Conservation (phyloP, 2,888 invertebrate genomes). For the Tyria jacobaeae region DNA sequence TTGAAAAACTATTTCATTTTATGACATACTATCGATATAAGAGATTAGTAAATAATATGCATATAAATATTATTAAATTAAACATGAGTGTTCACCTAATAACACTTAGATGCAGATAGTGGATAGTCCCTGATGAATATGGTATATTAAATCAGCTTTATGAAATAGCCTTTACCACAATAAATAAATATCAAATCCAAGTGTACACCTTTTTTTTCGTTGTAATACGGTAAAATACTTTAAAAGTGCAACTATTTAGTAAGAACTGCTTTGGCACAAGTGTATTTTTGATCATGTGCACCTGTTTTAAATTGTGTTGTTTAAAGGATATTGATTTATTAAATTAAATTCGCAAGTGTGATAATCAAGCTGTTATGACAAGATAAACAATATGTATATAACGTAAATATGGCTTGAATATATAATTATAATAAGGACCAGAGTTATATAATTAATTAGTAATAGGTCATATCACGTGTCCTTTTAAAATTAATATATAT, state of each 20-base stretch:
- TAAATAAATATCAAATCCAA: not conserved
- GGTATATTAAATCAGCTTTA: not conserved
- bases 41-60: not conserved
- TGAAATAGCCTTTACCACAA: not conserved
- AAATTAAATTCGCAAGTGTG: constrained; percentile 1
- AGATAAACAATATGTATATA: constrained; percentile 5
- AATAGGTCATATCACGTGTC: constrained; percentile 13
- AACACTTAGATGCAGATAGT: not conserved
- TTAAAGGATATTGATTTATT: constrained; percentile 4
- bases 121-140: not conserved
- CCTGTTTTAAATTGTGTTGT: constrained; percentile 5
- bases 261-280: constrained; percentile 14
- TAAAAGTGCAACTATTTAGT: constrained; percentile 38
- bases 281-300: constrained; percentile 24
- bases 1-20: constrained; percentile 30
- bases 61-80: no score
- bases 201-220: constrained; percentile 2
- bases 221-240: constrained; percentile 22
- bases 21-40: constrained; percentile 23
- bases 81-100: no score
- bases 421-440: constrained; percentile 3
- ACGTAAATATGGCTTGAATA: constrained; percentile 4
- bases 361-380: constrained; percentile 9
- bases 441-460: constrained; percentile 1
- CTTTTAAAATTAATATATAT: not conserved